Evolutionary conservation across 2,888 invertebrate species (phyloP).

Genomic region (Meiosimyza platycephala): DNA sequence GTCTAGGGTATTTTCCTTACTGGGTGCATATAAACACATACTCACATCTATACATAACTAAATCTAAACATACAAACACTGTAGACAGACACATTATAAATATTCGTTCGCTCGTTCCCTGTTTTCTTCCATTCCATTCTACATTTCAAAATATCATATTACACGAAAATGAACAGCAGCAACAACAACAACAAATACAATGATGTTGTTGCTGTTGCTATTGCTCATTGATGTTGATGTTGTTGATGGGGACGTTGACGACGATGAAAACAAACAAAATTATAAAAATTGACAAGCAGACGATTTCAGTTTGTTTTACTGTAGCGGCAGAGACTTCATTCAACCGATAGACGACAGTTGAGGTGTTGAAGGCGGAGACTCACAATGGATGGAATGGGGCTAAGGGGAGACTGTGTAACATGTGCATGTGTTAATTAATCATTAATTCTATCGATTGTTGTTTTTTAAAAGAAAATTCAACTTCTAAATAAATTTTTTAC

Average conservation of each 20-base stretch:
- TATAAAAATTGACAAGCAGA: constrained; percentile 38
- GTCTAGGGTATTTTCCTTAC: no score
- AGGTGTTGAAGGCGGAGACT: not conserved
- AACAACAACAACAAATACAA: constrained; percentile 22
- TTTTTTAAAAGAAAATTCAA: not conserved
- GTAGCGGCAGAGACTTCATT: not conserved
- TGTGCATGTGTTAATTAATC: not conserved
- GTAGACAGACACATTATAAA: constrained; percentile 31
- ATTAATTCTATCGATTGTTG: not conserved
- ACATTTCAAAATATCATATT: constrained; percentile 44
- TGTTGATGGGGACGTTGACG: constrained; percentile 25
- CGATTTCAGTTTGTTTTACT: constrained; percentile 31
- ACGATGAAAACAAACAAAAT: constrained; percentile 39
- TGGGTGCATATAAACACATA: not conserved
- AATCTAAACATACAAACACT: not conserved
- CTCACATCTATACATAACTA: not conserved
- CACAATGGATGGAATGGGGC: not conserved
- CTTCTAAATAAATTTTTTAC: not conserved
- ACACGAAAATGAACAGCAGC: constrained; percentile 37
- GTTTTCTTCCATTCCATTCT: constrained; percentile 30
- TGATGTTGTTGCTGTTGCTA: constrained; percentile 8
- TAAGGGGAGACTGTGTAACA: not conserved
- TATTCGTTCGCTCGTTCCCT: constrained; percentile 4
- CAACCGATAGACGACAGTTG: no score
- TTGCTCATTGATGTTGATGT: constrained; percentile 5